A percentile compares a stretch with the other conserved stretches of the same genome.
These are phyloP conservation scores for Poicephalus meyeri DNA, from an alignment of 2,113 vertebrate species.

Conservation along the genomic window DNA sequence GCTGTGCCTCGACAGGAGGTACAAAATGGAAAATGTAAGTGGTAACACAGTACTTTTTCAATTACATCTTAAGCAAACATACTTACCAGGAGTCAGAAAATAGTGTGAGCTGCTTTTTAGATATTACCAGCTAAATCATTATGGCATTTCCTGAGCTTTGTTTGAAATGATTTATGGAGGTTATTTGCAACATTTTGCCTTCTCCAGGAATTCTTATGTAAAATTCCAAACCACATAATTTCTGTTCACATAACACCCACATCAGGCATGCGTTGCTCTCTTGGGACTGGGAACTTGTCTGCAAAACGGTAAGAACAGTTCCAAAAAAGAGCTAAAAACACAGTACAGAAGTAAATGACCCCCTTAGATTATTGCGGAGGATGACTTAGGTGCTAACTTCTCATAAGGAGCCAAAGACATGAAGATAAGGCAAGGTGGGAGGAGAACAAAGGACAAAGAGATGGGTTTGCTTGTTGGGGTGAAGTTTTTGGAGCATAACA, in stretches of 20 bases:
- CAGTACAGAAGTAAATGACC: neutral
- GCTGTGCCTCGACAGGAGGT: neutral
- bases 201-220: neutral
- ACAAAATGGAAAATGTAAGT: neutral
- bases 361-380: neutral
- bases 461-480: neutral
- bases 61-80: slow-evolving; percentile 20
- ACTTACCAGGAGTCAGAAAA: neutral
- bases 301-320: neutral
- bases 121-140: neutral
- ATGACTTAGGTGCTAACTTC: neutral
- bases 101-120: neutral
- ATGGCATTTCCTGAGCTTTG: slow-evolving; percentile 35
- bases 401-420: neutral
- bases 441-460: neutral
- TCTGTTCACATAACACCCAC: neutral
- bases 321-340: neutral
- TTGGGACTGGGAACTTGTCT: neutral
- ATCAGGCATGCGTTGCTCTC: neutral
- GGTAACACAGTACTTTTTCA: neutral
- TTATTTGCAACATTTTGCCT: slow-evolving; percentile 3
- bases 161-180: slow-evolving; percentile 28
- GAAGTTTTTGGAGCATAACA: neutral
- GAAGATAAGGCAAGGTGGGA: neutral
- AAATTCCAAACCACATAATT: slow-evolving; percentile 20